Evolutionary conservation across 2,113 vertebrate genomes (phyloP).

Genomic region (Alosa alosa): DNA sequence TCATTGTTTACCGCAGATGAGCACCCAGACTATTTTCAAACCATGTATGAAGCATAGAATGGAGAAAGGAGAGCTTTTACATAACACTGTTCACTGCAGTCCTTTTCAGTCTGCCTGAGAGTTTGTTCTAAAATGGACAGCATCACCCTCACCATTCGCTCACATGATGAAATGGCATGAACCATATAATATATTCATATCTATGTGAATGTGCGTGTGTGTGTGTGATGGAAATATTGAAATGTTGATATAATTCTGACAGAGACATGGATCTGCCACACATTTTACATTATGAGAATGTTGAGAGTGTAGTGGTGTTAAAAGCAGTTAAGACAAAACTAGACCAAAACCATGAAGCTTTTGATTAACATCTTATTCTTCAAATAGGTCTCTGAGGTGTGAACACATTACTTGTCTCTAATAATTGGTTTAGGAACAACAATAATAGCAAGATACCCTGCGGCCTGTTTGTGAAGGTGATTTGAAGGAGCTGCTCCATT

Average conservation of each 20-base stretch:
- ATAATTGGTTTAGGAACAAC: slow-evolving; percentile 59
- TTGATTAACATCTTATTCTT: slow-evolving; percentile 58
- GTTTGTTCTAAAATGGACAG: slow-evolving; percentile 46
- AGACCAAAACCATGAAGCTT: slow-evolving; percentile 45
- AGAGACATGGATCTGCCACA: background rate
- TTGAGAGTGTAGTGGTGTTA: background rate
- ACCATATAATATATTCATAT: background rate
- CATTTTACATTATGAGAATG: background rate
- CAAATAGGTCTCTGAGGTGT: slow-evolving; percentile 54
- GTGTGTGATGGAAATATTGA: background rate
- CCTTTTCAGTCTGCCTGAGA: slow-evolving; percentile 13
- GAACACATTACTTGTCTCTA: slow-evolving; percentile 57
- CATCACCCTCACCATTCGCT: slow-evolving; percentile 28
- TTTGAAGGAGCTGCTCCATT: slow-evolving; percentile 66
- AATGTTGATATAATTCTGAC: background rate
- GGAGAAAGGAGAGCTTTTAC: slow-evolving; percentile 29
- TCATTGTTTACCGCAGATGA: slow-evolving; percentile 59
- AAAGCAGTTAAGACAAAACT: background rate
- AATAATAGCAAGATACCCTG: slow-evolving; percentile 54
- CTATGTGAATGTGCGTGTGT: background rate
- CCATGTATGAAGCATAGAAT: slow-evolving; percentile 39
- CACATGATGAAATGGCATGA: background rate
- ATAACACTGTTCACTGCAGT: slow-evolving; percentile 9
- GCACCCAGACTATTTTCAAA: slow-evolving; percentile 34
- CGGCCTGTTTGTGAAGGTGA: slow-evolving; percentile 63